Conservation (phyloP, 2,888 invertebrate species). For the Scelioninae gen. 2 region DNA sequence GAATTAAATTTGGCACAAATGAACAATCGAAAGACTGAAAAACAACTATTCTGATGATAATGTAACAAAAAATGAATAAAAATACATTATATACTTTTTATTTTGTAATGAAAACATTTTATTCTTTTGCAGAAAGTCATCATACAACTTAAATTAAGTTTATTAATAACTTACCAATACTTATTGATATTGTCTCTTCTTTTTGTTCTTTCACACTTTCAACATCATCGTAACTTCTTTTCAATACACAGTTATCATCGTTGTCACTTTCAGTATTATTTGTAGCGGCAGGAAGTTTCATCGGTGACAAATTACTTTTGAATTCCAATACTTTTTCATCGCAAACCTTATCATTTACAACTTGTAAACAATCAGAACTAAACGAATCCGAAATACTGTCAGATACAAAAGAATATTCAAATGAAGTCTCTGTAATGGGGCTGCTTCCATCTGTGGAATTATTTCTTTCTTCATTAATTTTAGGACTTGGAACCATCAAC, state of each 20-base stretch:
- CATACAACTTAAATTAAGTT: no score
- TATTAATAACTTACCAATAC: no score
- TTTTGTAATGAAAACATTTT: no score
- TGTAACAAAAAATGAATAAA: no score
- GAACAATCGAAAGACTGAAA: no score
- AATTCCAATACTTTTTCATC: conserved; percentile 23
- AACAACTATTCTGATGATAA: no score
- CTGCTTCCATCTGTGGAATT: conserved; percentile 6
- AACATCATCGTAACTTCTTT: neutral
- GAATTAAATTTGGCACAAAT: no score
- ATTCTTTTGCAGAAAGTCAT: no score
- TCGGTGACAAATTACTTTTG: conserved; percentile 44
- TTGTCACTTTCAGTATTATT: conserved; percentile 23
- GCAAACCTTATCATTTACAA: conserved; percentile 38
- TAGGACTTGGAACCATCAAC: conserved; percentile 59
- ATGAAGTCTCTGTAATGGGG: conserved; percentile 13
- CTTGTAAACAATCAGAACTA: conserved; percentile 31
- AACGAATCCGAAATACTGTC: conserved; percentile 33
- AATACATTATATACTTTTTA: no score
- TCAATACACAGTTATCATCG: neutral
- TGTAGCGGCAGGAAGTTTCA: conserved; percentile 59
- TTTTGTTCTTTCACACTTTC: no score
- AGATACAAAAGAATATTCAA: conserved; percentile 41
- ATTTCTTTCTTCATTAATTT: conserved; percentile 27
- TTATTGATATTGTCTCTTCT: no score